Base-by-base conservation (phyloP, 92 coral and sea anemone species). In the Anthopleura xanthogrammica region DNA sequence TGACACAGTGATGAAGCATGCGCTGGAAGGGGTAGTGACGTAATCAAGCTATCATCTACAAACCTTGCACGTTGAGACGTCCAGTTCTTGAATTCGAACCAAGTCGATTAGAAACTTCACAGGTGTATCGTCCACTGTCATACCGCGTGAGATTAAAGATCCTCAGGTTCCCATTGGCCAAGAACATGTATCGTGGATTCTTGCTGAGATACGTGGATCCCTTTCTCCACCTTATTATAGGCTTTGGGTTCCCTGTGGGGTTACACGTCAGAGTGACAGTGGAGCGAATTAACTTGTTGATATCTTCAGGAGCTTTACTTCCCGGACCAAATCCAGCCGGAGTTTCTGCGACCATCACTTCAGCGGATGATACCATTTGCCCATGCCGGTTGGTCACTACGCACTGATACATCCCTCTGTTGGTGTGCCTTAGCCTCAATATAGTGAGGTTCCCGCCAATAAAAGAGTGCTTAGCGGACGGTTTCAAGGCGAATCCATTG, bases 361-460 rank as follows among this genome's bases (percentile, higher is more conserved):
- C 91, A 50, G 92, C 90, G 48, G 90, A 89, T 22, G 98, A 82
- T 76, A 86, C 83, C 60, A 92, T 52, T 55, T 92, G 91, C 12
- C 95, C 97, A 75, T 93, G 94, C 46, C 78, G 89, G 76, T 95
- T 95, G 7, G 87, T 78, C 14, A 86, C 98, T 22, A 90, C 89
- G 65, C 98, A 95, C 81, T 95, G 98, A 58, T 95, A 95, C 88
- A 95, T 92, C 41, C 98, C 98, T n/a, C 85, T 87, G 41, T 95
- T 93, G 5, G 50, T 60, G 56, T 77, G 82, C 41, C 64, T 80
- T 46, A 95, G 79, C 57, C 52, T 65, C 7, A 86, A 82, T 24
- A 95, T 65, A 12, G 90, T 95, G 55, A 95, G 88, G 75, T 92
- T 91, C 71, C 98, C 98, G 0, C 66, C 84, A 5, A 46, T 60